These are phyloP conservation scores for Drosophila rhopaloa DNA, from an alignment of 1,140 invertebrate genomes.

Conservation along the genomic window DNA sequence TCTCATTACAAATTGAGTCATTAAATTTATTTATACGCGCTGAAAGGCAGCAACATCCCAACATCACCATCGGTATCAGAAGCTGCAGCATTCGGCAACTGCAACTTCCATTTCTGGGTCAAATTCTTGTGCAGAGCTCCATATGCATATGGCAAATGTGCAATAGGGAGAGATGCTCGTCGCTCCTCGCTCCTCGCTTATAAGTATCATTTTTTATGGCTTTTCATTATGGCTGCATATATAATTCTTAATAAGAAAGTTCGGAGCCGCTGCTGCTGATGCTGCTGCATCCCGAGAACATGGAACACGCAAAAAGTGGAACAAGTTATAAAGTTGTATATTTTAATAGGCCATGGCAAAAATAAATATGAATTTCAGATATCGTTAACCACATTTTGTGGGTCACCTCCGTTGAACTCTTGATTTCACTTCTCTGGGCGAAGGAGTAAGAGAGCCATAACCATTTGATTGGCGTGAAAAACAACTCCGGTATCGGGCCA, in stretches of 20 bases:
- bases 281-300: constrained; percentile 5
- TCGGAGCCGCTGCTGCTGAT: constrained; percentile 1
- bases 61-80: constrained; percentile 11
- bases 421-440: constrained; percentile 42
- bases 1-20: constrained; percentile 83
- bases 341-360: constrained; percentile 71
- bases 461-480: constrained; percentile 71
- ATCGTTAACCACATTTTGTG: constrained; percentile 32
- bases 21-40: constrained; percentile 81
- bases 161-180: constrained; percentile 30
- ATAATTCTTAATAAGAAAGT: constrained; percentile 79
- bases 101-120: constrained; percentile 73
- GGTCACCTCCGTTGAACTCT: constrained; percentile 64
- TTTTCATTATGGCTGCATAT: constrained; percentile 76
- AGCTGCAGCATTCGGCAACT: constrained; percentile 39
- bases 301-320: constrained; percentile 46
- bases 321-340: constrained; percentile 74
- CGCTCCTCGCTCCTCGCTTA: constrained; percentile 36
- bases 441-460: constrained; percentile 23
- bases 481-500: constrained; percentile 41
- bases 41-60: constrained; percentile 59
- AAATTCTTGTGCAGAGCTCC: constrained; percentile 44
- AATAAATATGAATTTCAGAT: constrained; percentile 57
- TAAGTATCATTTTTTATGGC: constrained; percentile 80
- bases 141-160: constrained; percentile 24